A percentile compares a stretch with the other conserved stretches of the same genome.
phyloP scores from a whole-genome alignment of 2,888 invertebrate genomes.

The Lasioglossum calceatum region DNA sequence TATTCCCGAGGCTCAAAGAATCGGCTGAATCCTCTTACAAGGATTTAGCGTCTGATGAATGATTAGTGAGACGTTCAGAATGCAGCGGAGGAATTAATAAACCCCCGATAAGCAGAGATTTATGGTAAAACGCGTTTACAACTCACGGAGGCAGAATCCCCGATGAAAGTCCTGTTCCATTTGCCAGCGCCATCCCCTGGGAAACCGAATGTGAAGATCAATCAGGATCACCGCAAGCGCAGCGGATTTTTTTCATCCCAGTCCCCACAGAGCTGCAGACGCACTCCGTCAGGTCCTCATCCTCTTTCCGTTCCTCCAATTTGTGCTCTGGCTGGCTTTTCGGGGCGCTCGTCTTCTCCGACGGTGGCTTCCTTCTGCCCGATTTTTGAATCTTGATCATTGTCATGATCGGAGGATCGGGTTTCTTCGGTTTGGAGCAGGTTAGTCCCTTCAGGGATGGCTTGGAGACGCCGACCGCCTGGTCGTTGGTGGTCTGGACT shows the following conservation, averaged over 20 bases:
- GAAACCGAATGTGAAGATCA: constrained; percentile 20
- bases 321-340: not conserved
- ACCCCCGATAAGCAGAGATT: not conserved
- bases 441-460: not conserved
- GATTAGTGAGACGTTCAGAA: not conserved
- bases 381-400: constrained; percentile 16
- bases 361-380: not conserved
- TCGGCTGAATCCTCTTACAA: not conserved
- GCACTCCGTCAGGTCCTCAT: constrained; percentile 23
- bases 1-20: not conserved
- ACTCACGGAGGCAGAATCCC: not conserved
- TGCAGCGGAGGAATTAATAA: not conserved
- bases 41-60: constrained; percentile 1
- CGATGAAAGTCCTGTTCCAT: not conserved
- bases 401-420: constrained; percentile 70
- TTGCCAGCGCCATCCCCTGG: not conserved
- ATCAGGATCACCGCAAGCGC: constrained; percentile 58
- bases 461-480: not conserved
- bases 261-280: constrained; percentile 35
- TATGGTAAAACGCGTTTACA: not conserved
- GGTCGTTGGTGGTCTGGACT: constrained; percentile 28
- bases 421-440: constrained; percentile 32
- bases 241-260: constrained; percentile 27
- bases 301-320: not conserved
- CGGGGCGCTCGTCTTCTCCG: not conserved